Evolutionary conservation across 2,797 vertebrate species (phyloP), one percentile per base, ranked within the genome.

Genomic region (Sylvia borin): DNA sequence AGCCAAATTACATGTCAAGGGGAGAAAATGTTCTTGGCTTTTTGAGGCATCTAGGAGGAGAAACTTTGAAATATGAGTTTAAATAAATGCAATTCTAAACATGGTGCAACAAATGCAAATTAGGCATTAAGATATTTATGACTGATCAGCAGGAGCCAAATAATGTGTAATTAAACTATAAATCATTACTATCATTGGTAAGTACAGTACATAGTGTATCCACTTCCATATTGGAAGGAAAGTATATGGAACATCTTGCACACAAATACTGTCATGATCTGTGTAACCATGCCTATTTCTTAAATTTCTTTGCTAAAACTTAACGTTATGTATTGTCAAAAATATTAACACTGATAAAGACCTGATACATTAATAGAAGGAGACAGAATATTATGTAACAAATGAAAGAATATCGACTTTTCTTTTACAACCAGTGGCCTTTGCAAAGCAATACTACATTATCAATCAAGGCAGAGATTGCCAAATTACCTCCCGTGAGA

Each of bases 1-100:
- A 84, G 50, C 36, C 66, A 95, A 96, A 94, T 93, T 68, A 70
- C n/a, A 75, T 73, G 40, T 86, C 36, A 48, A 86, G 26, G 27
- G 81, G 62, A 93, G 58, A 95, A 95, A 94, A 88, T 78, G 60
- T 94, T 95, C 85, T 72, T 93, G 85, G 79, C 55, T 90, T 96
- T 61, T 88, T 65, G 43, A 71, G 13, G 62, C 43, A 68, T 51
- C 24, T 45, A 81, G n/a, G 70, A 90, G 17, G 54, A 68, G 43
- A 88, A 88, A 57, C 27, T 85, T 77, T 60, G 62, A 96, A 85
- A 85, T 55, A 45, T 26, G 36, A 20, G 58, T 88, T 88, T 84
- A 90, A 92, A 93, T 90, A 90, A 92, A 88, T 66, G 42, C 32
- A 88, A 77, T 75, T 72, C 54, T 75, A 86, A 94, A 81, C 60